A percentile compares a stretch with the other conserved stretches of the same genome.
These are phyloP conservation scores for Daphoenositta chrysoptera DNA, from an alignment of 2,113 vertebrate genomes.

Conservation along the genomic window DNA sequence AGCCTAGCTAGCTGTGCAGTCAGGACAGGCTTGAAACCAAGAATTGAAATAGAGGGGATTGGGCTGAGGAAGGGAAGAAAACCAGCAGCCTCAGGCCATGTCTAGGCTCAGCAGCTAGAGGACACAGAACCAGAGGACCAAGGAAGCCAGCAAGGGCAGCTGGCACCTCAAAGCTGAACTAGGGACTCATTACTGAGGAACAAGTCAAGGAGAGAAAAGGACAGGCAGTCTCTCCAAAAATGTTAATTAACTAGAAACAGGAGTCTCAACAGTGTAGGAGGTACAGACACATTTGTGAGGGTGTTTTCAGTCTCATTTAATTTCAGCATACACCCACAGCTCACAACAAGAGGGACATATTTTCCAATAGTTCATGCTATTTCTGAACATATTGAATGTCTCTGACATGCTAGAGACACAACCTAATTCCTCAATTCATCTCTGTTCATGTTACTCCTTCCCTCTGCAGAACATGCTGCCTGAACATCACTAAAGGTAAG, in stretches of 20 bases:
- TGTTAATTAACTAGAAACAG: constrained; percentile 14
- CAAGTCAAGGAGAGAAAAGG: not conserved
- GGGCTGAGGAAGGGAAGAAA: not conserved
- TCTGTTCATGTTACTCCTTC: not conserved
- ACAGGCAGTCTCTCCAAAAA: not conserved
- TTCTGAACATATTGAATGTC: not conserved
- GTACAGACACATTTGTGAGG: not conserved
- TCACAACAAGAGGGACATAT: not conserved
- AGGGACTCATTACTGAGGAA: not conserved
- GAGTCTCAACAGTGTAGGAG: constrained; percentile 20
- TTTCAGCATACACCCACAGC: constrained; percentile 28
- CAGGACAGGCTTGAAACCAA: not conserved
- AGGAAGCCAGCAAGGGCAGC: not conserved
- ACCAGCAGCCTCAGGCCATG: not conserved
- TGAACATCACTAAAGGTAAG: not conserved
- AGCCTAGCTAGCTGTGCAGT: not conserved
- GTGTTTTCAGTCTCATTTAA: constrained; percentile 10
- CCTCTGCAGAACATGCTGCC: not conserved
- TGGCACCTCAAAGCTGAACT: not conserved
- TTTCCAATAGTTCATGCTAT: constrained; percentile 1
- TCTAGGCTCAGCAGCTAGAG: not conserved
- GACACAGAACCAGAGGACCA: not conserved
- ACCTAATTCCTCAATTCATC: not conserved
- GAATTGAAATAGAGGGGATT: not conserved
- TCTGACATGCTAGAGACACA: not conserved